These are phyloP conservation scores for Amphilophus citrinellus DNA, from an alignment of 2,113 vertebrate species.

Conservation along the genomic window DNA sequence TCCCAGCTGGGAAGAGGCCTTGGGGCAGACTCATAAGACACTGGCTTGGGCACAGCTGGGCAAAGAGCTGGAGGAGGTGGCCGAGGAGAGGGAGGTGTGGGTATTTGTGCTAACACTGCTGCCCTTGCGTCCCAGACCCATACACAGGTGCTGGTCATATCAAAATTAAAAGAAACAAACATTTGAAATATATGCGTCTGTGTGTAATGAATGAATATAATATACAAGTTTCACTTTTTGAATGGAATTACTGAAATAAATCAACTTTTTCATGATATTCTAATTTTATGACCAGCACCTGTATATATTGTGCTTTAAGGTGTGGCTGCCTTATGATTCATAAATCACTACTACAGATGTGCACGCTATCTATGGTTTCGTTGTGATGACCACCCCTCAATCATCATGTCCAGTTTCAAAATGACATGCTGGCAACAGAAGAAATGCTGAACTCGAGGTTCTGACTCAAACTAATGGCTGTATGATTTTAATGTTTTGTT, in stretches of 20 bases:
- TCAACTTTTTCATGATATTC: too few species aligned
- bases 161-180: too few species aligned
- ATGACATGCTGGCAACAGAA: background rate
- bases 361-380: background rate
- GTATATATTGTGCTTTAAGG: background rate
- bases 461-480: background rate
- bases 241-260: too few species aligned
- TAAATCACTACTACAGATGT: background rate
- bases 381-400: background rate
- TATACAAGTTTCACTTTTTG: too few species aligned
- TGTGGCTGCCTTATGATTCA: background rate
- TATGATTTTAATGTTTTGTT: background rate
- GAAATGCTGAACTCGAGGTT: background rate
- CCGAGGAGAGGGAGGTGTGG: background rate
- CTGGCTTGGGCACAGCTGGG: background rate
- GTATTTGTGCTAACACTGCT: background rate
- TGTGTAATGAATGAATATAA: too few species aligned
- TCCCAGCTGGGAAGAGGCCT: background rate
- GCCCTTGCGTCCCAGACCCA: background rate
- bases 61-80: background rate
- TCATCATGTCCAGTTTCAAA: background rate
- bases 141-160: too few species aligned
- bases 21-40: background rate
- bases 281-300: too few species aligned
- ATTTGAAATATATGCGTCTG: too few species aligned